Base-by-base conservation (phyloP, 1,140 invertebrate genomes). In the Trachelipus rathkii region DNA sequence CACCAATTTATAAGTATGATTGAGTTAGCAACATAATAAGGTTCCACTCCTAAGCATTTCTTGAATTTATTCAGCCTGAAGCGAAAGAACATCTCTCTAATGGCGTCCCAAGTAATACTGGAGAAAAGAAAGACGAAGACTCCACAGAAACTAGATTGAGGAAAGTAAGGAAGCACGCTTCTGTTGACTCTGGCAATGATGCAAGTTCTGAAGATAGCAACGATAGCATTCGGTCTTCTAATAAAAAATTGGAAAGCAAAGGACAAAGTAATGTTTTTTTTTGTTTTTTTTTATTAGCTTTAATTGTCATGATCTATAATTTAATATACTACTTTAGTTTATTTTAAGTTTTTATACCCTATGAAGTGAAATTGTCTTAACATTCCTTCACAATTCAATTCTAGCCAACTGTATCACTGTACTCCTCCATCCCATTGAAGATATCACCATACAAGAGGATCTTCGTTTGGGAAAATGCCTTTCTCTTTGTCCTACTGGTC, bases 151-250 rank as follows among this genome's bases (percentile, higher is more conserved):
- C 21, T 53, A 77, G 77, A 44, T 73, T 71, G 19, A 70, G 69
- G 7, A 75, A 76, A 78, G 81, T 79, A 50, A 87, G 72, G 87
- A 89, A 73, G 81, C 84, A 79, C n/a, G 77, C 77, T 13, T 78
- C 77, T 6, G 77, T 78, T 11, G 77, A 78, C 46, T 78, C 77
- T 24, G 93, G 93, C 60, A 95, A 96, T 85, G 95, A 96, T 85
- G 93, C 93, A 0, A 95, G 93, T 82, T 95, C 92, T 4, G 94
- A 96, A 85, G 94, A 96, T 83, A 95, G 93, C 83, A 95, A 95
- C 83, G 94, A 96, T 82, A 94, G 92, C 82, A 79, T 79, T 53
- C 81, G 79, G 53, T 60, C 50, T 60, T 60, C 50, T 19, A 71
- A 73, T 78, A 75, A 78, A 67, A 15, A 69, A 71, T 11, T 44